Base-by-base conservation (phyloP, 1,140 invertebrate species). In the Hylaeus volcanicus region DNA sequence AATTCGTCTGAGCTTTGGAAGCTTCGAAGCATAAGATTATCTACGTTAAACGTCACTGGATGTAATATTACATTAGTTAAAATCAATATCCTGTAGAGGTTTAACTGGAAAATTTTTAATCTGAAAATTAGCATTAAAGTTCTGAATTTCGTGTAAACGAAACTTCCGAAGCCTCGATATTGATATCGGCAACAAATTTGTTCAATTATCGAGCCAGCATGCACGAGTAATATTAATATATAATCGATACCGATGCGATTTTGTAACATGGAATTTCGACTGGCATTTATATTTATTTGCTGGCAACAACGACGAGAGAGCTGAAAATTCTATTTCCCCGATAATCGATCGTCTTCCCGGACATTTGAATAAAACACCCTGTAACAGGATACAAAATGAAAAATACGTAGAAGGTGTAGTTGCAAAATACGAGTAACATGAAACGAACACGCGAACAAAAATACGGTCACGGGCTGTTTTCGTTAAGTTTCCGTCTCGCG, bases 391-490 rank as follows among this genome's bases (percentile, higher is more conserved):
- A 60, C 5, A 60, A 60, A 39, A 51, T 3, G 12, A 53, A 74
- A 51, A 70, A 51, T 12, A 56, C 55, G 14, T 5, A 26, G 3
- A 69, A 5, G 6, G 6, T 0, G 3, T 15, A 37, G 12, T 26
- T 9, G 2, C 11, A 11, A 56, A 48, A 6, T 6, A 14, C 1
- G 3, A 9, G 51, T 45, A 60, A 48, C 14, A n/a, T 8, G 8
- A 58, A 48, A 58, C 64, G 26, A 12, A 8, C 43, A 41, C 66
- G 65, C 55, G 26, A 77, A 60, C 56, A 8, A 70, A 77, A 58
- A 70, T 70, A 51, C 12, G n/a, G n/a, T 5, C 11, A 9, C 1
- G 15, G 9, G 41, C 12, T 69, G 15, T 76, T 76, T 68, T 43
- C n/a, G 55, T 60, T 39, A 58, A 39, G 53, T 11, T 51, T 1